Conservation (phyloP, 30 jellyfish, hydroid and myxozoan genomes). For the Chrysaora quinquecirrha region DNA sequence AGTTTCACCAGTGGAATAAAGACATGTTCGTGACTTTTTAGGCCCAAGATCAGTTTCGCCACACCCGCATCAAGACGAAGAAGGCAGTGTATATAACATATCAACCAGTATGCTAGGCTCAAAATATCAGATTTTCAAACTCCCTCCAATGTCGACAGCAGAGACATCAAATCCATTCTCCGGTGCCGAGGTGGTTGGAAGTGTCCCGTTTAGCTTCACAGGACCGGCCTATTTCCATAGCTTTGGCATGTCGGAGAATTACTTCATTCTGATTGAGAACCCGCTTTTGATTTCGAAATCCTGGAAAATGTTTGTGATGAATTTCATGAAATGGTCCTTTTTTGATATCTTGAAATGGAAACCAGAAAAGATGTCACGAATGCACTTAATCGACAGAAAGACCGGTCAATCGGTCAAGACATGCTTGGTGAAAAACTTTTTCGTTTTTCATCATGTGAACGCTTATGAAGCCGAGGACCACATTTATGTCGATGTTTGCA, state of each 20-base stretch:
- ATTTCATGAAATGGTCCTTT: slow-evolving; percentile 48
- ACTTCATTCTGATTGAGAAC: slow-evolving; percentile 66
- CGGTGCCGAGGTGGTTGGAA: slow-evolving; percentile 48
- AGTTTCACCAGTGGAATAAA: no score
- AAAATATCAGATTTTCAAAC: slow-evolving; percentile 38
- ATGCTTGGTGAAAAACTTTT: slow-evolving; percentile 19
- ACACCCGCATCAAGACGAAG: slow-evolving; percentile 69
- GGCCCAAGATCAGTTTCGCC: slow-evolving; percentile 67
- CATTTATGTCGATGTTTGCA: slow-evolving; percentile 64
- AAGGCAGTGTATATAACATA: slow-evolving; percentile 47
- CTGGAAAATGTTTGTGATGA: slow-evolving; percentile 55
- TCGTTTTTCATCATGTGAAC: slow-evolving; percentile 73
- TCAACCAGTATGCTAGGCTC: slow-evolving; percentile 5
- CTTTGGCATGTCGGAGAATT: slow-evolving; percentile 71
- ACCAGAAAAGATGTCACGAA: slow-evolving; percentile 55
- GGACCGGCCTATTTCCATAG: slow-evolving; percentile 76
- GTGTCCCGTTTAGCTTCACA: slow-evolving; percentile 55
- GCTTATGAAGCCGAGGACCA: slow-evolving; percentile 68
- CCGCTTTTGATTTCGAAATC: slow-evolving; percentile 33
- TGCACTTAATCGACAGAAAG: slow-evolving; percentile 66
- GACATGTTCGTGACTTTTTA: background rate
- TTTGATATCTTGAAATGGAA: slow-evolving; percentile 76
- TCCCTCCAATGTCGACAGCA: slow-evolving; percentile 46
- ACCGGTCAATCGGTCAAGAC: slow-evolving; percentile 54
- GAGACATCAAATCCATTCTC: slow-evolving; percentile 29